Base-by-base conservation (phyloP, 2,888 invertebrate genomes). In the Lasioglossum lativentre region DNA sequence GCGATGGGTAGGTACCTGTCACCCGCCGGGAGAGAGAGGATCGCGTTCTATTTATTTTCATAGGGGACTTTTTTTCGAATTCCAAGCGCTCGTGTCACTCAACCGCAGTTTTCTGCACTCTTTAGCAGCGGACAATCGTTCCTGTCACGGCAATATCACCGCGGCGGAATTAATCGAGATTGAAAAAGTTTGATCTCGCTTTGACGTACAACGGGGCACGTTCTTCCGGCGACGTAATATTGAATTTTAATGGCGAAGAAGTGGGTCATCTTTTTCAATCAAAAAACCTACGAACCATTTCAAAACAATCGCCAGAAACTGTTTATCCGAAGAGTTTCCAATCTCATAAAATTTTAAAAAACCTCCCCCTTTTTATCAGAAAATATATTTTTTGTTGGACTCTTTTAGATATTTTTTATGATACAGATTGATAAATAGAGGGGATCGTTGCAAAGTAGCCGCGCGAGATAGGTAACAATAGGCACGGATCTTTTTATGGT, bases 81-180 rank as follows among this genome's bases (percentile, higher is more conserved):
- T 89, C 89, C 90, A 87, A 91, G 90, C 89, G 81, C 76, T 81
- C 90, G 89, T 85, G 90, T 91, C 91, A 91, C 89, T 91, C 91
- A 91, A 88, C 86, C 90, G 90, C 91, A 91, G 90, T 91, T 91
- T 91, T 91, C 89, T 90, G 88, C 90, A 89, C 91, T 91, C 91
- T 91, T 91, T 91, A 90, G 83, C 88, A 86, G 76, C 89, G 89
- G 88, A 90, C 91, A 88, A 90, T 90, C 88, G 90, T 80, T 8
- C 89, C 91, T 91, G 91, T 91, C 91, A 91, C 87, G 84, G 89
- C 90, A 91, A 90, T 89, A 88, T 84, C 89, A 79, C 82, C 76
- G 85, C 88, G 76, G 78, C 82, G 84, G 90, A 90, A 90, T 91
- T 90, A 91, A 90, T 91, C 90, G 90, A 86, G 90, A 91, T 90